Conservation (phyloP, 1,140 invertebrate genomes). For the Cyphomyrmex costatus region DNA sequence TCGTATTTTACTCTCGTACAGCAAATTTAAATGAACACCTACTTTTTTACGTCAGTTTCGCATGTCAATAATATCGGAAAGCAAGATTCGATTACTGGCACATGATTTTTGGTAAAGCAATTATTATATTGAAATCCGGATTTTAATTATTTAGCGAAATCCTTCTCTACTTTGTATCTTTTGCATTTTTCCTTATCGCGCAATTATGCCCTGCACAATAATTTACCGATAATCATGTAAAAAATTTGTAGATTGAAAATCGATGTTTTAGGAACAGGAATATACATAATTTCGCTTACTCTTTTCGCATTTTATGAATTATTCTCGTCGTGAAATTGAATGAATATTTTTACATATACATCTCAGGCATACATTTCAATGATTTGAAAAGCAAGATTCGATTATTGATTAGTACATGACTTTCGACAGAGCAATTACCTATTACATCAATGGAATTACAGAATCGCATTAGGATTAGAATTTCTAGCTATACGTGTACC, state of each 20-base stretch:
- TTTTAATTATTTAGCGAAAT: too few species aligned
- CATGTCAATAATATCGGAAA: too few species aligned
- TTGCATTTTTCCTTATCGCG: too few species aligned
- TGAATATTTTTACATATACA: background rate
- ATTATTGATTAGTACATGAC: slow-evolving; percentile 3
- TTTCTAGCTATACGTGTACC: slow-evolving; percentile 63
- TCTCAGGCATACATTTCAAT: background rate
- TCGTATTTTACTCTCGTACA: background rate
- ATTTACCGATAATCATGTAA: background rate
- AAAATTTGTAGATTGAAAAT: background rate
- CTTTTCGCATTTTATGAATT: background rate
- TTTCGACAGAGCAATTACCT: slow-evolving; percentile 58
- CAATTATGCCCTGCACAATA: too few species aligned
- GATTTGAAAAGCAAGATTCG: background rate
- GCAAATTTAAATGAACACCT: background rate
- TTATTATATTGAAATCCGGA: too few species aligned
- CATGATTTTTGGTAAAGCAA: too few species aligned
- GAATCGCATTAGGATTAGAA: slow-evolving; percentile 57
- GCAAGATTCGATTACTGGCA: too few species aligned
- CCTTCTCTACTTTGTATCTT: too few species aligned
- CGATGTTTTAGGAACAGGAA: background rate
- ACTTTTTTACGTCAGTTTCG: background rate
- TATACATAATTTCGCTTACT: background rate
- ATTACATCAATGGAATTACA: slow-evolving; percentile 12
- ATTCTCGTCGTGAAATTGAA: background rate